phyloP scores from a whole-genome alignment of 2,888 invertebrate genomes.

The Eupithecia dodoneata region DNA sequence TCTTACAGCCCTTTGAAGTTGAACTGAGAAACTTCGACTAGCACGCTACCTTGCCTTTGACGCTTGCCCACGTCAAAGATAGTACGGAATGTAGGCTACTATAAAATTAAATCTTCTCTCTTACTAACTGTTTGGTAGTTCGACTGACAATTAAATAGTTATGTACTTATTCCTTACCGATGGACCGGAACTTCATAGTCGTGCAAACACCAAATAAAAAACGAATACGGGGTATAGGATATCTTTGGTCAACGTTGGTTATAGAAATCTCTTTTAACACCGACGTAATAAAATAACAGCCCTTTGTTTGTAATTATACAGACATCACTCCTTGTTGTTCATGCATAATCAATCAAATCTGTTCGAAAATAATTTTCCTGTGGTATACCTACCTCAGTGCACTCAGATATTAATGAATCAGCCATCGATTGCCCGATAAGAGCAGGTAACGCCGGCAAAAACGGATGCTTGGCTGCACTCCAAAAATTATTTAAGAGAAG shows the following conservation, averaged over 20 bases:
- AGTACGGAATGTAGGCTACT: too few relatives aligned
- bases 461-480: conserved; percentile 38
- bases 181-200: too few relatives aligned
- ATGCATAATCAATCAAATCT: background rate
- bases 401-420: conserved; percentile 42
- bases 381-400: conserved; percentile 17
- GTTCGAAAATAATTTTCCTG: conserved; percentile 7
- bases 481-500: conserved; percentile 32
- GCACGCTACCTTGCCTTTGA: background rate
- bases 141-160: too few relatives aligned
- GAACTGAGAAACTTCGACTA: background rate
- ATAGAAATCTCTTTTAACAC: background rate
- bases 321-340: background rate
- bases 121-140: too few relatives aligned
- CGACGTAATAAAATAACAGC: background rate
- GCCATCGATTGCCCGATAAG: conserved; percentile 38
- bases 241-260: background rate
- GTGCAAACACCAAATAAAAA: too few relatives aligned
- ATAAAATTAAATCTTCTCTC: too few relatives aligned
- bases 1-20: too few relatives aligned
- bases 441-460: conserved; percentile 27
- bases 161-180: too few relatives aligned
- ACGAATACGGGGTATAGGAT: too few relatives aligned
- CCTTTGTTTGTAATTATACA: background rate
- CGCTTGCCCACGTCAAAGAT: background rate